phyloP scores from a whole-genome alignment of 1,140 invertebrate genomes.

The Drosophila malerkotliana region DNA sequence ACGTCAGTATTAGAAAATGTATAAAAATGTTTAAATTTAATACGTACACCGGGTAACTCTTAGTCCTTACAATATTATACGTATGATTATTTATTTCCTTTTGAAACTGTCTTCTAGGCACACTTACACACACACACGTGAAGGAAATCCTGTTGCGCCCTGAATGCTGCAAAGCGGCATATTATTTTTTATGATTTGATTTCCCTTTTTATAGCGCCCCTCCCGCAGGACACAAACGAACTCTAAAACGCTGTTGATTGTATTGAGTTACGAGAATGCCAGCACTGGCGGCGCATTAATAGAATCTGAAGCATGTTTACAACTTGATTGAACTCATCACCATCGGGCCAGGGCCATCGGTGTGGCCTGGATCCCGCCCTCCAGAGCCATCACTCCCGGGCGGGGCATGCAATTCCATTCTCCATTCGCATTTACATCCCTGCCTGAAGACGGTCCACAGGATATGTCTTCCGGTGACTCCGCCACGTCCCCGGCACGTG shows the following conservation, averaged over 20 bases:
- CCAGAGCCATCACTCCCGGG: neutral
- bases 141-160: constrained; percentile 70
- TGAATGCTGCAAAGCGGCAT: constrained; percentile 58
- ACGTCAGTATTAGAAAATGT: too few relatives aligned
- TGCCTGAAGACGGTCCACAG: constrained; percentile 10
- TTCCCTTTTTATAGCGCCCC: constrained; percentile 54
- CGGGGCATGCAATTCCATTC: constrained; percentile 29
- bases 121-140: constrained; percentile 34
- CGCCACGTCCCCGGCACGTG: constrained; percentile 42
- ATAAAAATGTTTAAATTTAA: neutral
- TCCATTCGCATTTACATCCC: constrained; percentile 15
- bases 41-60: neutral
- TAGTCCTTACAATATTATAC: neutral
- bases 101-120: constrained; percentile 24
- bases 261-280: constrained; percentile 68
- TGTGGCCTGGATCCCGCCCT: neutral
- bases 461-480: constrained; percentile 1
- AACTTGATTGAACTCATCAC: constrained; percentile 81
- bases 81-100: neutral
- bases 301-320: constrained; percentile 77
- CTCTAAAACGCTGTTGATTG: constrained; percentile 79
- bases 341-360: constrained; percentile 31
- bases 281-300: constrained; percentile 60
- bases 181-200: constrained; percentile 81
- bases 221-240: constrained; percentile 59